phyloP scores from a whole-genome alignment of 2,888 invertebrate species.

The Pterostichus madidus region DNA sequence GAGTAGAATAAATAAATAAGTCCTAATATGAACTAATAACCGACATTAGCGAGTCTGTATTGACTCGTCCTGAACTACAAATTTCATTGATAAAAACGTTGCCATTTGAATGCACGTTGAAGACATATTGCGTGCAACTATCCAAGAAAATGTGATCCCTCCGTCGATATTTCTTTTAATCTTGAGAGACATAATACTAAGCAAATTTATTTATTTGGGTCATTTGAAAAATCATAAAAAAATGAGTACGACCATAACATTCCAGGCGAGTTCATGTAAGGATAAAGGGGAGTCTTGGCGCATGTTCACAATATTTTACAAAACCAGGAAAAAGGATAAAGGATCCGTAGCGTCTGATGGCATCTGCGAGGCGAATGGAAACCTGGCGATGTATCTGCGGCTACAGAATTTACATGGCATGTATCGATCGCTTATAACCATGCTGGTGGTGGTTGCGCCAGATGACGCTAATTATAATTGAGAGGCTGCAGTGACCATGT shows the following conservation, averaged over 20 bases:
- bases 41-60: too few relatives aligned
- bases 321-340: slow-evolving; percentile 5
- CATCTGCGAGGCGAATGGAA: too few relatives aligned
- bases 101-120: too few relatives aligned
- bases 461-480: slow-evolving; percentile 64
- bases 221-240: slow-evolving; percentile 34
- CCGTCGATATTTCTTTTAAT: slow-evolving; percentile 5
- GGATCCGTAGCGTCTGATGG: too few relatives aligned
- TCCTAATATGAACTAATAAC: too few relatives aligned
- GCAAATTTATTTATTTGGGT: slow-evolving; percentile 48
- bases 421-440: slow-evolving; percentile 50
- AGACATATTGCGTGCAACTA: too few relatives aligned
- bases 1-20: too few relatives aligned
- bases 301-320: not conserved
- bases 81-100: too few relatives aligned
- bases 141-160: not conserved
- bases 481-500: slow-evolving; percentile 50
- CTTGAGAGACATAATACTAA: not conserved
- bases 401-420: slow-evolving; percentile 56
- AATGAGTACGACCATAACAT: not conserved
- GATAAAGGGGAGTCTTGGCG: slow-evolving; percentile 2
- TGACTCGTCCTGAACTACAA: too few relatives aligned
- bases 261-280: slow-evolving; percentile 2
- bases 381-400: slow-evolving; percentile 10
- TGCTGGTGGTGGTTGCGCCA: slow-evolving; percentile 45